These are phyloP conservation scores for Xestia xanthographa DNA, from an alignment of 2,888 invertebrate species.

Conservation along the genomic window DNA sequence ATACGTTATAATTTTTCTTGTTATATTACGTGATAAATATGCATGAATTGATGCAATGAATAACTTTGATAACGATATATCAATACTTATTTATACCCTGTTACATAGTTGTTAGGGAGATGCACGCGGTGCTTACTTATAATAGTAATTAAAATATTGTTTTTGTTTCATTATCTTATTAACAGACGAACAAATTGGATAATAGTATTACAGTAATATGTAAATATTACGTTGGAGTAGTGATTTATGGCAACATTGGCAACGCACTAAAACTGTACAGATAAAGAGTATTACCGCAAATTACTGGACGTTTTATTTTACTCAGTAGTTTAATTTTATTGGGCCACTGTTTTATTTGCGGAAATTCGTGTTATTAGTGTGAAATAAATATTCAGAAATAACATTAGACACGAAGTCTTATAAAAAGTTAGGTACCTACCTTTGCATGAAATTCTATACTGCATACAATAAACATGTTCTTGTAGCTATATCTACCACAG, in stretches of 20 bases:
- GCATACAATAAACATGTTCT: conserved; percentile 4
- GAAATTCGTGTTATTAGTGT: neutral
- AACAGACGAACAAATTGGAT: conserved; percentile 57
- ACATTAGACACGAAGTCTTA: neutral
- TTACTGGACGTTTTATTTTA: conserved; percentile 52
- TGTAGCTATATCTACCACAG: neutral
- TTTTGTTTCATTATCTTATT: conserved; percentile 55
- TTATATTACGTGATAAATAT: conserved; percentile 1
- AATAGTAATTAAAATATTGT: conserved; percentile 43
- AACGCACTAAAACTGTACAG: conserved; percentile 60
- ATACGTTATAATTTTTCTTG: neutral
- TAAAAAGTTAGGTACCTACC: neutral
- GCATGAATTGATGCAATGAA: conserved; percentile 16
- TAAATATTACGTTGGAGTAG: conserved; percentile 38
- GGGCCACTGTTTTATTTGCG: neutral
- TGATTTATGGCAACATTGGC: conserved; percentile 60
- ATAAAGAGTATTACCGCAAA: conserved; percentile 49
- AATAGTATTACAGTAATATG: conserved; percentile 44
- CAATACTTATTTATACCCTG: conserved; percentile 16
- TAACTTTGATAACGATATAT: conserved; percentile 17
- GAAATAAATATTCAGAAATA: conserved; percentile 5
- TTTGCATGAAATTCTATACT: conserved; percentile 6
- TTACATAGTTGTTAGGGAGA: conserved; percentile 32
- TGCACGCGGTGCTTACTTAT: conserved; percentile 19
- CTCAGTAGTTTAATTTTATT: conserved; percentile 33